Evolutionary conservation across 2,113 vertebrate species (phyloP).

Genomic region (Peucedramus taeniatus): DNA sequence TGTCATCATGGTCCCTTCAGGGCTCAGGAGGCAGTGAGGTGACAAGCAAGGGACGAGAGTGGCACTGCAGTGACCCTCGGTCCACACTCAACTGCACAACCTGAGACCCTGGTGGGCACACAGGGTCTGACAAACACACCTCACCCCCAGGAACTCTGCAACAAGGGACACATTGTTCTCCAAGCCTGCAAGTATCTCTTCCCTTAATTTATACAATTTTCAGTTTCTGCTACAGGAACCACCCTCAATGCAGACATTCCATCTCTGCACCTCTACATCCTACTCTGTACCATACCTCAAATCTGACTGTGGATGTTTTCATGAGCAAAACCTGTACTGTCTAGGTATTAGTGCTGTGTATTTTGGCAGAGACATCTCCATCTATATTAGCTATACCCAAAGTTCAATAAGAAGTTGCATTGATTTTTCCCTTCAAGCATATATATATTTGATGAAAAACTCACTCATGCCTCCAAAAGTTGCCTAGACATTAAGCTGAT

Average conservation of each 20-base stretch:
- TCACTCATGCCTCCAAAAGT: background rate
- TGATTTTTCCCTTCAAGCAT: background rate
- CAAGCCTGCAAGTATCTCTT: background rate
- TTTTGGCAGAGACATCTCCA: background rate
- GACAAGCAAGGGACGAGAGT: accelerated
- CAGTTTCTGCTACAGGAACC: background rate
- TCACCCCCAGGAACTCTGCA: background rate
- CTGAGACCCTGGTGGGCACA: background rate
- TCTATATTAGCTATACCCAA: background rate
- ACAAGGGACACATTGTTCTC: background rate
- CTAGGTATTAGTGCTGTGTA: background rate
- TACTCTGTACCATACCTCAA: background rate
- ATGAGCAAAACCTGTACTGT: background rate
- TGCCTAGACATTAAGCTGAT: background rate
- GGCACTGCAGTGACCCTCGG: accelerated
- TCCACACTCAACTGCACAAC: background rate
- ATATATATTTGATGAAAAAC: background rate
- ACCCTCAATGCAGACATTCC: background rate
- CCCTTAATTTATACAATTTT: background rate
- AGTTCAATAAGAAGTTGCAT: background rate
- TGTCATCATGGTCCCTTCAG: background rate
- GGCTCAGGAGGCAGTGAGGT: accelerated
- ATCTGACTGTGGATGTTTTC: background rate
- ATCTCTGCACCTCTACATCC: background rate
- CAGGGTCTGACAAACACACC: background rate